Evolutionary conservation across 2,797 vertebrate species (phyloP).

Genomic region (Octomys mimax): DNA sequence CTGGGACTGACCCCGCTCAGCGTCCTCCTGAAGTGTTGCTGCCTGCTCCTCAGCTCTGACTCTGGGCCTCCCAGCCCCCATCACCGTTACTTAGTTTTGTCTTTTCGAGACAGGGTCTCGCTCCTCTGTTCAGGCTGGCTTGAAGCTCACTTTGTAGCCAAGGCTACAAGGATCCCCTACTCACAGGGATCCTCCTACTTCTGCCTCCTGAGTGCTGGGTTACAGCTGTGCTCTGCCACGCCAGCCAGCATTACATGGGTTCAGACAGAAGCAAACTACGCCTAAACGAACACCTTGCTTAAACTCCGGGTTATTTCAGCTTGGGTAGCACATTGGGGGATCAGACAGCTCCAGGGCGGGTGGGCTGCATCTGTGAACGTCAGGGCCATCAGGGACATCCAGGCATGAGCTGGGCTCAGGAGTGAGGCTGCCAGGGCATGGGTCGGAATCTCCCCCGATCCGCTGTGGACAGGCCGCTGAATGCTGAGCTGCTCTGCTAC

Average conservation of each 20-base stretch:
- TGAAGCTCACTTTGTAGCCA: no score
- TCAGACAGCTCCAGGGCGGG: neutral
- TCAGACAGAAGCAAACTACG: neutral
- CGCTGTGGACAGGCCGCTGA: neutral
- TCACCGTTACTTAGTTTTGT: no score
- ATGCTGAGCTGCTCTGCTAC: neutral
- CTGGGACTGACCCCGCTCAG: accelerated
- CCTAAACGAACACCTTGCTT: neutral
- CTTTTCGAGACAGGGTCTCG: no score
- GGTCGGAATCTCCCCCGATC: neutral
- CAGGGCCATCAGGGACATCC: accelerated
- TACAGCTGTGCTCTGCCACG: no score
- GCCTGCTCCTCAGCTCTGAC: accelerated
- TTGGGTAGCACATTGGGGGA: accelerated
- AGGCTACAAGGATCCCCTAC: no score
- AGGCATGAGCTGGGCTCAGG: neutral
- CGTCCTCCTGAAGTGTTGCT: accelerated
- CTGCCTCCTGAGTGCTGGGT: no score
- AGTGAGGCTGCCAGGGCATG: neutral
- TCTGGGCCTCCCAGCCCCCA: neutral
- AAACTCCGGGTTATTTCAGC: accelerated
- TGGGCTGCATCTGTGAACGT: neutral
- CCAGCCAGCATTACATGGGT: no score
- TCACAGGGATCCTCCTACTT: no score
- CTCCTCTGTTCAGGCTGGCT: no score